These are phyloP conservation scores for Sialia sialis DNA, from an alignment of 2,113 vertebrate species.

Conservation along the genomic window DNA sequence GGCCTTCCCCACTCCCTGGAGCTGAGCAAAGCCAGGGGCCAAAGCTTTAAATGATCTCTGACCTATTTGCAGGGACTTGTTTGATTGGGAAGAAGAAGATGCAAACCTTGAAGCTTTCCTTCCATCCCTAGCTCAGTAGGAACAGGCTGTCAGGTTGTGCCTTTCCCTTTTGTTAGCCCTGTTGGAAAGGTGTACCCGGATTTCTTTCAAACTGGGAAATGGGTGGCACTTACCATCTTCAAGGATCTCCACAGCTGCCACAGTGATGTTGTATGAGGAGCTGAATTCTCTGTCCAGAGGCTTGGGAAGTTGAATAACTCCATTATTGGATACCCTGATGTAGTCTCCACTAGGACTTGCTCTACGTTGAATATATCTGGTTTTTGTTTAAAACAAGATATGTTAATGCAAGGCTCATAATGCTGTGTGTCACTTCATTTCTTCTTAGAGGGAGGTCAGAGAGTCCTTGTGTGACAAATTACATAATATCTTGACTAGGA, in stretches of 20 bases:
- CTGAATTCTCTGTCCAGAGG: conserved; percentile 85
- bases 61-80: background rate
- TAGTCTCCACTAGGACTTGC: conserved; percentile 71
- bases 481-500: background rate
- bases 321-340: conserved; percentile 69
- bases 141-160: background rate
- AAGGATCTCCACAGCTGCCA: conserved; percentile 84
- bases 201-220: background rate
- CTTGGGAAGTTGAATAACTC: conserved; percentile 77
- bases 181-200: background rate
- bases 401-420: background rate
- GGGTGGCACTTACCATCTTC: conserved; percentile 33
- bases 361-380: conserved; percentile 81
- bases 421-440: background rate
- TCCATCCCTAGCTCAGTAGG: background rate
- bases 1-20: background rate
- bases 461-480: background rate
- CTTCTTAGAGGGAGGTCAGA: background rate
- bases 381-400: conserved; percentile 2
- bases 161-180: background rate
- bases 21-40: background rate
- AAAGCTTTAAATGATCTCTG: background rate
- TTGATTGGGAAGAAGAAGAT: background rate
- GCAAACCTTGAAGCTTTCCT: background rate
- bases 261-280: conserved; percentile 79